Conservation (phyloP, 2,888 invertebrate species). For the Cerceris ruficornis region DNA sequence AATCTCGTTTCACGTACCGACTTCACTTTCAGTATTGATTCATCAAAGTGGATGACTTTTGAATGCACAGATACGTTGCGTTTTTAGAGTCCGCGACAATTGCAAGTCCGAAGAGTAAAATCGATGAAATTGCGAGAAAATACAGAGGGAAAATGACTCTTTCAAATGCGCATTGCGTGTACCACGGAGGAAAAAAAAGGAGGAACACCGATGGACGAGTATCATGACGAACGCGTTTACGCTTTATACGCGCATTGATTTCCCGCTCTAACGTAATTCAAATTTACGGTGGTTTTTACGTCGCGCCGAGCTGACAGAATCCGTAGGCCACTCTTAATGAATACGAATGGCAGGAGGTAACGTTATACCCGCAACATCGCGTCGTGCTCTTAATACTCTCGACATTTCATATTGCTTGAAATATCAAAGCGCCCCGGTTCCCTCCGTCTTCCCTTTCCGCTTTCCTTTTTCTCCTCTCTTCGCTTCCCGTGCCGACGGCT, state of each 20-base stretch:
- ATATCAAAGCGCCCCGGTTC: conserved; percentile 4
- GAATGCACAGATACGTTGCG: no score
- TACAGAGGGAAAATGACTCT: not conserved
- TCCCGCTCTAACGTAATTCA: conserved; percentile 45
- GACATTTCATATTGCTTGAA: conserved; percentile 18
- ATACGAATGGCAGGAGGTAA: conserved; percentile 55
- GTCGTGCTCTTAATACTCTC: conserved; percentile 33
- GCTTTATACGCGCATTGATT: conserved; percentile 43
- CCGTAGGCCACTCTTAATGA: conserved; percentile 41
- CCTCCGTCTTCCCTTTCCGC: not conserved
- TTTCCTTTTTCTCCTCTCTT: not conserved
- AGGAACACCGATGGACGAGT: conserved; percentile 33
- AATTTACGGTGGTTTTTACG: conserved; percentile 55
- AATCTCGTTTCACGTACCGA: no score
- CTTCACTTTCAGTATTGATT: no score
- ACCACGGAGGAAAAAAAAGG: no score
- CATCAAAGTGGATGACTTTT: no score
- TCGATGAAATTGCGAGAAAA: no score
- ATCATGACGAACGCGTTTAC: conserved; percentile 36
- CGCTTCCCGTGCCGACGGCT: no score
- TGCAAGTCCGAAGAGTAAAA: no score
- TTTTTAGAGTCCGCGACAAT: no score
- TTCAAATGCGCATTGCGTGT: conserved; percentile 5
- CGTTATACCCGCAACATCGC: conserved; percentile 34
- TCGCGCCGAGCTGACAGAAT: conserved; percentile 12